Conservation (phyloP, 35 echinoderm and acorn worm genomes). For the Patiria miniata region DNA sequence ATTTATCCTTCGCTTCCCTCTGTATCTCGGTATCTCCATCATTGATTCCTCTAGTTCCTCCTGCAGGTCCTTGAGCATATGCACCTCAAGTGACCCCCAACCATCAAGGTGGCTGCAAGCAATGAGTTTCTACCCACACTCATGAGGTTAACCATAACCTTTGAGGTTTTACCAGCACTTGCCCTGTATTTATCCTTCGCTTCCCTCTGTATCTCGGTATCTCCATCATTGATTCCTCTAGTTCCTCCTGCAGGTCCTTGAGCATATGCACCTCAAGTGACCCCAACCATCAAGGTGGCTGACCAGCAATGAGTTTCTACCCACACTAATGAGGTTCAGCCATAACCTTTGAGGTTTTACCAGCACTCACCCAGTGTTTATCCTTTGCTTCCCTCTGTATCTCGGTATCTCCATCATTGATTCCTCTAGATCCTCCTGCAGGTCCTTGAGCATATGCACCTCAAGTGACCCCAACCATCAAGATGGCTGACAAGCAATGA, state of each 20-base stretch:
- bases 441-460: constrained; percentile 85
- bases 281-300: too few species aligned
- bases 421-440: constrained; percentile 86
- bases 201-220: constrained; percentile 84
- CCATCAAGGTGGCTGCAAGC: too few species aligned
- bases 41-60: constrained; percentile 92
- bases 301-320: too few species aligned
- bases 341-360: too few species aligned
- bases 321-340: too few species aligned
- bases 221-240: constrained; percentile 89
- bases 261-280: constrained; percentile 79
- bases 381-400: constrained; percentile 89
- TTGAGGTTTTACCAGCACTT: not conserved
- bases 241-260: constrained; percentile 85
- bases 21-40: constrained; percentile 84
- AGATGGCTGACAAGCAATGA: too few species aligned
- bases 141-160: too few species aligned
- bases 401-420: constrained; percentile 84
- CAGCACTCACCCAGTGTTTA: constrained; percentile 79
- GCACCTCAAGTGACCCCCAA: constrained; percentile 89
- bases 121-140: too few species aligned
- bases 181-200: constrained; percentile 96
- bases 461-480: too few species aligned
- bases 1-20: constrained; percentile 94
- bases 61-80: constrained; percentile 75